Percentiles rank a stretch among this genome's conserved stretches.
These are phyloP conservation scores for Rhinoptilus africanus DNA, from an alignment of 2,113 vertebrate genomes.

Conservation along the genomic window DNA sequence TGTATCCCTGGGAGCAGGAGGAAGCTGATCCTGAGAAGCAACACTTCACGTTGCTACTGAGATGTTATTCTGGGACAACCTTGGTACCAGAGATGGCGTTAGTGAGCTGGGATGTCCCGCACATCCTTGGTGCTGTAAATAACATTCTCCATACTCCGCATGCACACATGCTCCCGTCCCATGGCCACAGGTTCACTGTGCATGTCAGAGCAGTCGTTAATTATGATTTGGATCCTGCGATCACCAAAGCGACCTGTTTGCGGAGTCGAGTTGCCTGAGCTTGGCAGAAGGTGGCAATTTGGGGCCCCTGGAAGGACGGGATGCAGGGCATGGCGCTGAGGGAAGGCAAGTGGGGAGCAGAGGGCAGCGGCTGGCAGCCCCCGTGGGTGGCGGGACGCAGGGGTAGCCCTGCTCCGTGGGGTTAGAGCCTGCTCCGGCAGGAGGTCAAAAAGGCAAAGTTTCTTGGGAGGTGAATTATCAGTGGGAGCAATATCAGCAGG, in stretches of 20 bases:
- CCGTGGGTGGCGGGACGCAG: background rate
- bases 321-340: background rate
- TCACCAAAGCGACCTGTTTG: background rate
- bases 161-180: accelerated
- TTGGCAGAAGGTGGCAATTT: background rate
- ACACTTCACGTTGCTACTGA: background rate
- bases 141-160: background rate
- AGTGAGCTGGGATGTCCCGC: accelerated
- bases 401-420: background rate
- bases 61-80: background rate
- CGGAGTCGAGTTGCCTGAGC: background rate
- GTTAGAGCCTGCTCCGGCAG: conserved; percentile 36
- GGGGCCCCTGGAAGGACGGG: background rate
- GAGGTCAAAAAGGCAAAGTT: conserved; percentile 93
- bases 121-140: background rate
- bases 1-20: background rate
- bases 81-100: background rate
- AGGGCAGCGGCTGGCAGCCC: background rate
- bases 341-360: accelerated
- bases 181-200: background rate
- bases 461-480: conserved; percentile 84
- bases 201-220: background rate
- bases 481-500: conserved; percentile 76
- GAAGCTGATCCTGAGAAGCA: background rate
- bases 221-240: background rate